A percentile compares a stretch with the other conserved stretches of the same genome.
Evolutionary conservation across 2,113 vertebrate species (phyloP).

Genomic region (Cinclus cinclus): DNA sequence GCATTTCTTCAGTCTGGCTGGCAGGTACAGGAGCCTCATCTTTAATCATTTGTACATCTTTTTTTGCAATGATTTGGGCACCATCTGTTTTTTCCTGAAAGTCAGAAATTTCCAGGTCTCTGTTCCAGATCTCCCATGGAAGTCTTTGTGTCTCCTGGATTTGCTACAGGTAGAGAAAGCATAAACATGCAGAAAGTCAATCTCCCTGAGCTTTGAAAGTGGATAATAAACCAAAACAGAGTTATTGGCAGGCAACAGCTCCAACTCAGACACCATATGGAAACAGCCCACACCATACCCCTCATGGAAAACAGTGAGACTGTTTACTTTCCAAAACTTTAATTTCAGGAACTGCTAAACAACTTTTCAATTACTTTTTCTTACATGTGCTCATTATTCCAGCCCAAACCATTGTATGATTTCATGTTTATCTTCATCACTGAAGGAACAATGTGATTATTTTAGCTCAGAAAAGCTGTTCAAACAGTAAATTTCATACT

Average conservation of each 20-base stretch:
- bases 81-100: background rate
- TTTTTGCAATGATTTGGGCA: background rate
- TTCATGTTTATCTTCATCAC: background rate
- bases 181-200: background rate
- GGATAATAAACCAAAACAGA: background rate
- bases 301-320: background rate
- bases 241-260: background rate
- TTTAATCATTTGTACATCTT: background rate
- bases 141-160: background rate
- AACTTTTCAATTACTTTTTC: background rate
- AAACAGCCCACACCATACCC: background rate
- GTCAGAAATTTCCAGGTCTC: background rate
- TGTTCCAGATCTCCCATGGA: background rate
- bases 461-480: background rate
- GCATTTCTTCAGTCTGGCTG: background rate
- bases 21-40: background rate
- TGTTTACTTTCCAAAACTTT: background rate
- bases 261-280: background rate
- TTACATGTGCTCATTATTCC: background rate
- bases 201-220: background rate
- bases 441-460: background rate
- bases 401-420: background rate
- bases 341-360: background rate
- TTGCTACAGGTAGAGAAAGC: conserved; percentile 20
- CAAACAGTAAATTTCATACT: background rate